Conservation (phyloP, 2,888 invertebrate genomes). For the Spicauda simplicius region DNA sequence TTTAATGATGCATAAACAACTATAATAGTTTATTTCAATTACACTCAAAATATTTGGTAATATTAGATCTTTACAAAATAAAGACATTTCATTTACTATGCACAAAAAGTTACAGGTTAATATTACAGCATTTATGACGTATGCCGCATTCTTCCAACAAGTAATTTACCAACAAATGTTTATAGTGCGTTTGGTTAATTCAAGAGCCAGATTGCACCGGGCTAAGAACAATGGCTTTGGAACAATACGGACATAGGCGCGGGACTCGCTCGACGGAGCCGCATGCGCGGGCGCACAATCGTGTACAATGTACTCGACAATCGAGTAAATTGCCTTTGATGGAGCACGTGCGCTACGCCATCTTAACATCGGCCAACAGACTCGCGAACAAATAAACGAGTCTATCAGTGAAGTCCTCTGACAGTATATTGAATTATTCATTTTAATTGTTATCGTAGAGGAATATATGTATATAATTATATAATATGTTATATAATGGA, state of each 20-base stretch:
- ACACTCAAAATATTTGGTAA: too few relatives aligned
- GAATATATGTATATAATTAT: too few relatives aligned
- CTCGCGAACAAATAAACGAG: conserved; percentile 11
- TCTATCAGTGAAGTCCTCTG: background rate
- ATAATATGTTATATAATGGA: too few relatives aligned
- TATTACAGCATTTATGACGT: background rate
- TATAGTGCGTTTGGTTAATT: background rate
- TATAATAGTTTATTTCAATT: too few relatives aligned
- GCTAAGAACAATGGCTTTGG: conserved; percentile 13
- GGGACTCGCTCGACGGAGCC: conserved; percentile 17
- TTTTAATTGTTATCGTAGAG: background rate
- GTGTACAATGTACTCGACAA: conserved; percentile 41
- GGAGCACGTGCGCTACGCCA: conserved; percentile 13
- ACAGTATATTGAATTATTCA: background rate
- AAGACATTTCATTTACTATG: too few relatives aligned
- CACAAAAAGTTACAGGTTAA: too few relatives aligned
- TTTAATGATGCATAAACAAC: too few relatives aligned
- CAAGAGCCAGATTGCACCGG: conserved; percentile 3
- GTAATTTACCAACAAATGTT: too few relatives aligned
- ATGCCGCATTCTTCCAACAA: too few relatives aligned
- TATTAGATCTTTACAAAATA: too few relatives aligned
- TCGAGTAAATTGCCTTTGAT: conserved; percentile 41
- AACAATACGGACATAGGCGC: conserved; percentile 40
- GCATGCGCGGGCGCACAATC: conserved; percentile 43
- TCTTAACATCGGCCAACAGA: background rate